These are phyloP conservation scores for Cylloceria caligata DNA, from an alignment of 2,888 invertebrate species.

Conservation along the genomic window DNA sequence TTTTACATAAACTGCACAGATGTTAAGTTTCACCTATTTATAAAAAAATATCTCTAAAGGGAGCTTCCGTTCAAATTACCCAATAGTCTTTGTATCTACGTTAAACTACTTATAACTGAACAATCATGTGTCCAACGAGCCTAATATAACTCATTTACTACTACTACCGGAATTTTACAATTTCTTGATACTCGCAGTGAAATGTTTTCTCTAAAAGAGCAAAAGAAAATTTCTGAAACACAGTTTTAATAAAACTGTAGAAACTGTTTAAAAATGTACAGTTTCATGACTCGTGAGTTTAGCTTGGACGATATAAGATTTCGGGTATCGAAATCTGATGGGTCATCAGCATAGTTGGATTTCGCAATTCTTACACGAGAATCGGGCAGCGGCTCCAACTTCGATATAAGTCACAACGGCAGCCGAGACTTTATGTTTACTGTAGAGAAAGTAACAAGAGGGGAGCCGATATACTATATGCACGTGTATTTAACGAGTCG, in stretches of 20 bases:
- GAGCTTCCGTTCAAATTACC: too few relatives aligned
- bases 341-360: constrained; percentile 14
- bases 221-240: too few relatives aligned
- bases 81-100: too few relatives aligned
- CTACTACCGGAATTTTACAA: too few relatives aligned
- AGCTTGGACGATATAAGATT: background rate
- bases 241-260: background rate
- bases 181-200: too few relatives aligned
- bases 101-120: too few relatives aligned
- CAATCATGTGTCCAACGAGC: too few relatives aligned
- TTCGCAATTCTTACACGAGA: constrained; percentile 23
- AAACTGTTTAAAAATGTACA: background rate
- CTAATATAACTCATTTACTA: too few relatives aligned
- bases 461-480: constrained; percentile 11
- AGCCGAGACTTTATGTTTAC: constrained; percentile 59
- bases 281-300: background rate
- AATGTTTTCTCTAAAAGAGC: too few relatives aligned
- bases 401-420: constrained; percentile 11
- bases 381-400: background rate
- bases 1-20: too few relatives aligned
- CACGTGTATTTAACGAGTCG: constrained; percentile 49
- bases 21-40: too few relatives aligned
- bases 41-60: too few relatives aligned
- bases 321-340: constrained; percentile 5
- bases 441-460: constrained; percentile 68